A percentile compares a stretch with the other conserved stretches of the same genome.
Conservation (phyloP, 2,797 vertebrate genomes). For the Sardinella longiceps region DNA sequence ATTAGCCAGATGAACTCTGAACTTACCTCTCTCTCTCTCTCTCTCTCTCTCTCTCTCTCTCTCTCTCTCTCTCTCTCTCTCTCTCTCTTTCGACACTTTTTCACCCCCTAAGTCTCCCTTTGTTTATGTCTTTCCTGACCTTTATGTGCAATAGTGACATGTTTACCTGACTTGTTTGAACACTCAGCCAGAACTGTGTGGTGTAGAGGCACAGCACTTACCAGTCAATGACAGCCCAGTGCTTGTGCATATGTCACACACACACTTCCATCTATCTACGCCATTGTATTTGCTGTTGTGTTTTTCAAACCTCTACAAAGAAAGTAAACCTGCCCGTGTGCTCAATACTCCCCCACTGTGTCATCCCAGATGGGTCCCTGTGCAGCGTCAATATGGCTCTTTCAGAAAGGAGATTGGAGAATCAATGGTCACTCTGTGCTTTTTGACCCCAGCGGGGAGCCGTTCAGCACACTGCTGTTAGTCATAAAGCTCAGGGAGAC, state of each 20-base stretch:
- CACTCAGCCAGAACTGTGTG: neutral
- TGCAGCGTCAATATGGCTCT: neutral
- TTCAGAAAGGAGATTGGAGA: neutral
- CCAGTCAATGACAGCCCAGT: neutral
- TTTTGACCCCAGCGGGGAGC: neutral
- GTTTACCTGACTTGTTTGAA: conserved; percentile 7
- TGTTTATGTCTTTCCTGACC: conserved; percentile 1
- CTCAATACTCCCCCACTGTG: neutral
- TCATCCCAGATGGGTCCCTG: neutral
- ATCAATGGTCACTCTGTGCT: conserved; percentile 10
- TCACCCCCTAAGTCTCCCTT: neutral
- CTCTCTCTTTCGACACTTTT: neutral
- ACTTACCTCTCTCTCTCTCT: neutral
- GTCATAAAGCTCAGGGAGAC: neutral
- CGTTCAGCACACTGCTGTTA: neutral
- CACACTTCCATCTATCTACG: neutral
- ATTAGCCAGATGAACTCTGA: conserved; percentile 17
- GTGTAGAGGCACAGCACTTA: neutral
- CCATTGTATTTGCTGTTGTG: neutral
- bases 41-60: neutral
- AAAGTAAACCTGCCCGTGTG: neutral
- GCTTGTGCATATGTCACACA: neutral
- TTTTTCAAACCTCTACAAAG: neutral
- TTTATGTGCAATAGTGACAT: neutral
- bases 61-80: neutral